Evolutionary conservation across 2,888 invertebrate genomes (phyloP).

Genomic region (Ptychoptera albimana): DNA sequence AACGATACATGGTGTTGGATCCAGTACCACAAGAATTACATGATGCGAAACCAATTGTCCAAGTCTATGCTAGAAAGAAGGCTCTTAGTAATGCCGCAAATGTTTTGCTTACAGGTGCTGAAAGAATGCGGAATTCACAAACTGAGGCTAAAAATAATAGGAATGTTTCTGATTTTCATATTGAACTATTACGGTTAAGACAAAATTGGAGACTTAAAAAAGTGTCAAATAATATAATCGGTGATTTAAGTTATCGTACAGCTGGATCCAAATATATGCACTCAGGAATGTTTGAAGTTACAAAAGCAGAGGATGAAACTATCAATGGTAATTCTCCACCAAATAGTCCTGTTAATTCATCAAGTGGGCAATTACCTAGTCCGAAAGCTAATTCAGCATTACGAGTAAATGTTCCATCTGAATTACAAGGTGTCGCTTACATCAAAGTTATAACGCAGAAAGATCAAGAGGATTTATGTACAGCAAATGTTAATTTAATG

Average conservation of each 20-base stretch:
- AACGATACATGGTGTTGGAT: conserved; percentile 86
- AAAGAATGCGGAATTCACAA: conserved; percentile 64
- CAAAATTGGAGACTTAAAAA: conserved; percentile 96
- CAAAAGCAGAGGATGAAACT: conserved; percentile 74
- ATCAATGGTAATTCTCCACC: conserved; percentile 31
- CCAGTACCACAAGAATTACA: conserved; percentile 72
- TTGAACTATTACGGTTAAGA: conserved; percentile 70
- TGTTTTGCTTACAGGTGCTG: conserved; percentile 72
- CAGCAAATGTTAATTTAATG: conserved; percentile 62
- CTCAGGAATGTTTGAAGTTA: conserved; percentile 89
- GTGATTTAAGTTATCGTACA: conserved; percentile 89
- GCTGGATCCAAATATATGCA: conserved; percentile 90
- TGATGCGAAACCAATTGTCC: conserved; percentile 75
- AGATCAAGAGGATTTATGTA: conserved; percentile 82
- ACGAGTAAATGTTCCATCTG: conserved; percentile 82
- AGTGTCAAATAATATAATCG: conserved; percentile 86
- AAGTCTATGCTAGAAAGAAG: conserved; percentile 86
- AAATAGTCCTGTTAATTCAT: conserved; percentile 30
- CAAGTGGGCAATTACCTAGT: conserved; percentile 31
- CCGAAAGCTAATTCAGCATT: conserved; percentile 57
- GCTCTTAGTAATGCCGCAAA: conserved; percentile 74
- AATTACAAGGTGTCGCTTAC: conserved; percentile 88
- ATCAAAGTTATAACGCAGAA: conserved; percentile 92
- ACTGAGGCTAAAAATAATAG: conserved; percentile 62
- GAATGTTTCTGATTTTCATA: conserved; percentile 79